Evolutionary conservation across 2,888 invertebrate species (phyloP).

Genomic region (Amiota communis): DNA sequence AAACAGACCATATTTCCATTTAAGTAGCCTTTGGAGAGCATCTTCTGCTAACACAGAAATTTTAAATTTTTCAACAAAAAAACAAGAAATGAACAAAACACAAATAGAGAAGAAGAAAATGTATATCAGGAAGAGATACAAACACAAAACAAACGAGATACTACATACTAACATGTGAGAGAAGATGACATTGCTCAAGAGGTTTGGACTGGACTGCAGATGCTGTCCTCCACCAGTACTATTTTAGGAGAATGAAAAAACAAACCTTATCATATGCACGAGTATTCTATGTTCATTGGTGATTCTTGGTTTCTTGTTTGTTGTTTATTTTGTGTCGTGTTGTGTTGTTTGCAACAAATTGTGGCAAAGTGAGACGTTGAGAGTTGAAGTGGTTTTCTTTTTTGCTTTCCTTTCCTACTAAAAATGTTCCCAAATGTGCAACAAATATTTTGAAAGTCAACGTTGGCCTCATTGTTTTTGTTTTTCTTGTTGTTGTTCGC

Average conservation of each 20-base stretch:
- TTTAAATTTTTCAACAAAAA: slow-evolving; percentile 26
- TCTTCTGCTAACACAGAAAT: slow-evolving; percentile 2
- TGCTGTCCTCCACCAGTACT: neutral
- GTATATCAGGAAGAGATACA: neutral
- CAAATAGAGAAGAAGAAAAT: neutral
- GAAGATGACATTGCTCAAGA: slow-evolving; percentile 11
- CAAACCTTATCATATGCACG: slow-evolving; percentile 3
- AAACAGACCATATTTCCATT: slow-evolving; percentile 12
- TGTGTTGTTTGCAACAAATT: slow-evolving; percentile 1
- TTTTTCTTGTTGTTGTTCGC: neutral
- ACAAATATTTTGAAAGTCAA: slow-evolving; percentile 25
- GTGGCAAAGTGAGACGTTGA: too few relatives aligned
- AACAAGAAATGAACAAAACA: neutral
- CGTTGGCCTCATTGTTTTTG: slow-evolving; percentile 7
- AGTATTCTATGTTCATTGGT: neutral
- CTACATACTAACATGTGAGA: neutral
- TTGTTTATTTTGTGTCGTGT: neutral
- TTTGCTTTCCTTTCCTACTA: slow-evolving; percentile 4
- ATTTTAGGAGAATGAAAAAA: neutral
- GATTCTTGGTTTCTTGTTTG: slow-evolving; percentile 14
- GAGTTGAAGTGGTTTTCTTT: too few relatives aligned
- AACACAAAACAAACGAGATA: too few relatives aligned
- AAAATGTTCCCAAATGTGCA: slow-evolving; percentile 30
- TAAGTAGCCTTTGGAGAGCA: slow-evolving; percentile 21
- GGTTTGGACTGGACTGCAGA: slow-evolving; percentile 27